Conservation (phyloP, 2,888 invertebrate species). For the Nephrotoma appendiculata region DNA sequence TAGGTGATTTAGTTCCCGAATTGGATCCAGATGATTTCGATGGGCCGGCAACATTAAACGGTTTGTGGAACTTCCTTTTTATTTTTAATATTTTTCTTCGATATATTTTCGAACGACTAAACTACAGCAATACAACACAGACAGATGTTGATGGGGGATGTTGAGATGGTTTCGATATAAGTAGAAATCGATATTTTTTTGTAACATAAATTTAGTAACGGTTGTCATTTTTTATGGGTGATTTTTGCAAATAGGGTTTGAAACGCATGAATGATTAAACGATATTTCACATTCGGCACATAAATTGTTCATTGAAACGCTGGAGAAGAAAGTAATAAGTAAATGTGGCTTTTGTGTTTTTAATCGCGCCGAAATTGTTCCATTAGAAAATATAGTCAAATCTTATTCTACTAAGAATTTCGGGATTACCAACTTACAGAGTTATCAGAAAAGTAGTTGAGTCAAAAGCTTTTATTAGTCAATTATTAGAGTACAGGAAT, state of each 20-base stretch:
- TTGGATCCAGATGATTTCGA: conserved; percentile 56
- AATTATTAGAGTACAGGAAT: too few relatives aligned
- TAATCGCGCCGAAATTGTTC: too few relatives aligned
- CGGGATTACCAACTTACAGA: too few relatives aligned
- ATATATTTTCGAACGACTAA: background rate
- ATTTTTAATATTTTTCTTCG: background rate
- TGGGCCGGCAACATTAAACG: conserved; percentile 44
- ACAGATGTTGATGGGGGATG: background rate
- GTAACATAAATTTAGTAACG: background rate
- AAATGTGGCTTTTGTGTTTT: too few relatives aligned
- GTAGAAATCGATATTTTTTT: background rate
- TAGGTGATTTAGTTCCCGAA: conserved; percentile 46
- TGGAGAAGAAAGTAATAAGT: too few relatives aligned
- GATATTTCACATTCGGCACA: background rate
- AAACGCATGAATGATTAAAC: background rate
- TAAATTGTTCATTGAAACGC: too few relatives aligned
- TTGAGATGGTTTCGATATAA: background rate
- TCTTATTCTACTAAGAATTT: too few relatives aligned
- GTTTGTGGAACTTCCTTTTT: conserved; percentile 23
- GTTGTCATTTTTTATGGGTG: background rate
- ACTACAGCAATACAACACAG: background rate
- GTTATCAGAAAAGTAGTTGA: too few relatives aligned
- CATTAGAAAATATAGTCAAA: too few relatives aligned
- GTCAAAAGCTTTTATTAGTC: too few relatives aligned
- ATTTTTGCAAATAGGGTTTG: background rate